Evolutionary conservation across 2,888 invertebrate species (phyloP), one percentile per base, ranked within the genome.

Genomic region (Eupithecia exiguata): DNA sequence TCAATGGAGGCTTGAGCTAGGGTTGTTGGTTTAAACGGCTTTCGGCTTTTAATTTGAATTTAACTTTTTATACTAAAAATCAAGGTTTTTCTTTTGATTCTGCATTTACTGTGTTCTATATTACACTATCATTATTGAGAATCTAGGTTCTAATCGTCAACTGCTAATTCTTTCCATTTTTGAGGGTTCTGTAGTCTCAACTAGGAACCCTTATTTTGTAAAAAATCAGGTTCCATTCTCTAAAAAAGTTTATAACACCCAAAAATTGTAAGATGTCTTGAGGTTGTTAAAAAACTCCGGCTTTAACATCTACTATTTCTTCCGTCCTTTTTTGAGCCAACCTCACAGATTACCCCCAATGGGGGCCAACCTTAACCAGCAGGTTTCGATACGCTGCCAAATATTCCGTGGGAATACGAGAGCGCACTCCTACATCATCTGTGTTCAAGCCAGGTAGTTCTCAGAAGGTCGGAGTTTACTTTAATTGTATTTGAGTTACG

Each of bases 341-440:
- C n/a, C n/a, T n/a, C n/a, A n/a, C n/a, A n/a, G n/a, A n/a, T n/a
- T n/a, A n/a, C n/a, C n/a, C n/a, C n/a, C n/a, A n/a, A n/a, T n/a
- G n/a, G n/a, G n/a, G n/a, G 30, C 16, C 43, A 38, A n/a, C 71
- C 68, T 46, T 62, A 35, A n/a, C 30, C 53, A 12, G 46, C 63
- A 7, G 53, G 36, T 46, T 66, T 66, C 58, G 43, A 35, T 65
- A 71, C 77, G 68, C 70, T 77, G 81, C 80, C 71, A 78, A 82
- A 84, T 79, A 80, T 83, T 80, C 79, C 81, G 80, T 84, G 85
- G 79, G 85, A 84, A 82, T 80, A 79, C 77, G 67, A 78, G 79
- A 67, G 61, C 40, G 25, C 4, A 72, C 66, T 68, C 16, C 58
- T 77, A 77, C 74, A 72, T 53, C 14, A 62, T 68, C 71, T 71